Evolutionary conservation across 2,888 invertebrate species (phyloP), one percentile per base, ranked within the genome.

Genomic region (Cryptosula pallasiana): DNA sequence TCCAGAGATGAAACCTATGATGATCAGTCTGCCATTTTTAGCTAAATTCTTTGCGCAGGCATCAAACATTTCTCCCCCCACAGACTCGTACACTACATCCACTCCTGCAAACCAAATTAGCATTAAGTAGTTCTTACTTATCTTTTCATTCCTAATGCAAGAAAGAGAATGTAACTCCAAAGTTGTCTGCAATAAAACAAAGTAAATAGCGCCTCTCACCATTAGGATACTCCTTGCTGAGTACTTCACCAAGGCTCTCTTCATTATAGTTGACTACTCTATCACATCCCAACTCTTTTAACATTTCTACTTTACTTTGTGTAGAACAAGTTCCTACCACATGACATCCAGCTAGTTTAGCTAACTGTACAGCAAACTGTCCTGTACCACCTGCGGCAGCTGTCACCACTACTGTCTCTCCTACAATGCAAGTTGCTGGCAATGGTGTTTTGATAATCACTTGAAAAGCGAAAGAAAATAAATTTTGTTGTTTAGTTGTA

Each of bases 301-400:
- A 75, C 74, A 81, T 80, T 63, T 79, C 73, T 23, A 79, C 80
- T 77, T 83, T 83, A 5, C 81, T 79, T 54, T 79, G 79, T 34
- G 79, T 76, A 2, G 83, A 83, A 74, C 83, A 83, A 27, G 82
- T 81, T 5, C 82, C 83, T 36, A 83, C 80, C 13, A 83, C 83
- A 76, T 82, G 81, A 75, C 82, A 82, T 0, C 82, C 82, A 32
- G 78, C 77, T 34, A 76, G 71, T 57, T 82, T 81, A 23, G 82
- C 82, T 77, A 79, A 77, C 74, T 83, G 83, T n/a, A 82, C 81
- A 71, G 81, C 82, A 72, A 82, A 78, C 71, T 80, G 79, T 32
- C 81, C 81, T 25, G 81, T 81, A 0, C 81, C 81, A 2, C 81
- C 81, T 23, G 81, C 81, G 25, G 81, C 81, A 73, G 81, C 81